These are phyloP conservation scores for Allygus modestus DNA, from an alignment of 2,888 invertebrate genomes.

Conservation along the genomic window DNA sequence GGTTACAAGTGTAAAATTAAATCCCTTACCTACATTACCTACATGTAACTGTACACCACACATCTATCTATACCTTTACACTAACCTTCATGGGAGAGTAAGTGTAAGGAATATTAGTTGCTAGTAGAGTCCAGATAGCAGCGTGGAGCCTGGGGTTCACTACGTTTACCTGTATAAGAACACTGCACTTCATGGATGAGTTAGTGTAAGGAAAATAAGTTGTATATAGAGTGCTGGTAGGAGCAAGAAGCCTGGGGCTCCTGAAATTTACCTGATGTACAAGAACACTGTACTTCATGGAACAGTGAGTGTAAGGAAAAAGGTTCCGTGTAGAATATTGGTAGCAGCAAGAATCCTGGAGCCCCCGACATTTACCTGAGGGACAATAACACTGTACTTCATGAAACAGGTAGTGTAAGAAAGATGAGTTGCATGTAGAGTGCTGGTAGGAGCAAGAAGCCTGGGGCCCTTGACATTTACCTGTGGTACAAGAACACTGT, in stretches of 20 bases:
- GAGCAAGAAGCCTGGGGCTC: background rate
- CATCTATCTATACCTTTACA: too few species aligned
- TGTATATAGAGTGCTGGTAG: conserved; percentile 3
- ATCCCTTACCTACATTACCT: too few species aligned
- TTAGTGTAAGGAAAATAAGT: background rate
- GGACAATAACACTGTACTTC: conserved; percentile 15
- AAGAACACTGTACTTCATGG: conserved; percentile 23
- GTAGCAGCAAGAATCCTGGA: background rate
- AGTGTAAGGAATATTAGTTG: background rate
- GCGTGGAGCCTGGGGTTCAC: background rate
- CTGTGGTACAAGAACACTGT: conserved; percentile 2
- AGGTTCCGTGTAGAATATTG: background rate
- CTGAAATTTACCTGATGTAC: conserved; percentile 9
- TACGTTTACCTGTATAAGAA: background rate
- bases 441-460: background rate
- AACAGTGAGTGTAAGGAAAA: conserved; percentile 19
- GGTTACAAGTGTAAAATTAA: too few species aligned
- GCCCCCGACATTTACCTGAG: conserved; percentile 23
- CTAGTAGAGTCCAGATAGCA: background rate
- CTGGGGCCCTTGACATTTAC: background rate
- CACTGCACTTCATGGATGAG: background rate
- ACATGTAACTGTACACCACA: too few species aligned
- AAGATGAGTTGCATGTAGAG: conserved; percentile 23
- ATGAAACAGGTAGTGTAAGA: conserved; percentile 2
- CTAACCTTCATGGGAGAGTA: background rate